Evolutionary conservation across 2,888 invertebrate genomes (phyloP).

Genomic region (Ellobium chinense): DNA sequence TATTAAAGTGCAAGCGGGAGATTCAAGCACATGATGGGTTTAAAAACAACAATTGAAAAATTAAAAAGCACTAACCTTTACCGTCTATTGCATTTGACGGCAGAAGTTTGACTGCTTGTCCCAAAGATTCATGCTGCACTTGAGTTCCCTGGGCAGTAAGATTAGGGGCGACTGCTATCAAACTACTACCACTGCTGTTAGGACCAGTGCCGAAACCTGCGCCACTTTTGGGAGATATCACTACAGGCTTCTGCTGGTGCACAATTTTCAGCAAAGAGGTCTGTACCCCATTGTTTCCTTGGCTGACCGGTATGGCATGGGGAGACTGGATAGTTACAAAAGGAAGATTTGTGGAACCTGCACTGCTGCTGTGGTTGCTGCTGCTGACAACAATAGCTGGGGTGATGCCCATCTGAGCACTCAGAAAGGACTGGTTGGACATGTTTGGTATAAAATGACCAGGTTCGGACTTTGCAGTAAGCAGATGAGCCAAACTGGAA

Average conservation of each 20-base stretch:
- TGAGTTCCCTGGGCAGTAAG: neutral
- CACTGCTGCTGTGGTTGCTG: neutral
- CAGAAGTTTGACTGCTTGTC: constrained; percentile 22
- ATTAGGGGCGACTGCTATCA: neutral
- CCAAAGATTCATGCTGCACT: neutral
- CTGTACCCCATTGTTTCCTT: constrained; percentile 14
- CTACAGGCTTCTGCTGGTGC: constrained; percentile 22
- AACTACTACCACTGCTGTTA: neutral
- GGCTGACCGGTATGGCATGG: constrained; percentile 6
- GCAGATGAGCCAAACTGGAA: constrained; percentile 13
- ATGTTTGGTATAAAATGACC: neutral
- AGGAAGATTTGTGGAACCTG: constrained; percentile 14
- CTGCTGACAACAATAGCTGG: constrained; percentile 3
- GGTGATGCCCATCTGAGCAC: constrained; percentile 13
- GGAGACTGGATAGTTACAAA: constrained; percentile 35
- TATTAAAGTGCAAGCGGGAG: no score
- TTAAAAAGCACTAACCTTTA: constrained; percentile 31
- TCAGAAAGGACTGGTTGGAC: constrained; percentile 16
- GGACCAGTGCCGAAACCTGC: neutral
- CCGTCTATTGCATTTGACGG: constrained; percentile 25
- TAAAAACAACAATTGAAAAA: neutral
- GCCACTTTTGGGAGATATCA: constrained; percentile 12
- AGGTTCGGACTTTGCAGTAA: constrained; percentile 10
- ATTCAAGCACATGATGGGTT: neutral
- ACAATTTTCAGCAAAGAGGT: constrained; percentile 28